Base-by-base conservation (phyloP, 1,140 invertebrate genomes). In the Pseudomyrmex cubaensis region DNA sequence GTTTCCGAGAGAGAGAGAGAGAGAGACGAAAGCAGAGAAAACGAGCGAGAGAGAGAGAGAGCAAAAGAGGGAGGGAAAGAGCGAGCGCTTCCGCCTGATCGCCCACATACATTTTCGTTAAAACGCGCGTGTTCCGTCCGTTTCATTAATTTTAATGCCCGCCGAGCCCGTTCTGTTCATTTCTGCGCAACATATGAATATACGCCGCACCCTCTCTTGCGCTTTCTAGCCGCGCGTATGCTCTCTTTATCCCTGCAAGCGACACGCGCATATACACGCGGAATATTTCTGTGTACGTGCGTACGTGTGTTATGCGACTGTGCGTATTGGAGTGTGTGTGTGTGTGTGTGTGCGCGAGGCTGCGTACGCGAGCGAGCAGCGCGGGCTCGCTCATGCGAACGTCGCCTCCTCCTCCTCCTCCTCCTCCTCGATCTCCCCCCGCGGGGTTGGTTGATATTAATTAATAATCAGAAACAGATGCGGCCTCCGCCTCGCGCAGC, bases 381-480 rank as follows among this genome's bases (percentile, higher is more conserved):
- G 84, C 78, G 84, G 59, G 77, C 7, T 82, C 89, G 86, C 77
- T 91, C 90, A 90, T 91, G 91, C 89, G 89, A 90, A 87, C 75
- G 87, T 83, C 89, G 87, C 82, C 85, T 84, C 89, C 64, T 59
- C 66, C 35, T 35, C 35, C 35, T 12, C 76, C n/a, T 25, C 25
- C 35, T 15, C 35, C 35, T 35, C 35, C 35, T 15, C 76, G 20
- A 20, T 52, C 76, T 59, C 76, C 22, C 66, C 64, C 66, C 64
- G 64, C 64, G 87, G 87, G 35, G 88, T 90, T 91, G 87, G 92
- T 92, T 91, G 91, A 93, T 93, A 93, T 93, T 93, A 94, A 94
- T 93, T 93, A 93, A 93, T 92, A 94, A 93, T 93, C 93, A 94
- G 93, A 94, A 93, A 94, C 93, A 94, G 93, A 93, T 93, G 92